These are phyloP conservation scores for Rhagologus leucostigma DNA, from an alignment of 2,113 vertebrate species.

Conservation along the genomic window DNA sequence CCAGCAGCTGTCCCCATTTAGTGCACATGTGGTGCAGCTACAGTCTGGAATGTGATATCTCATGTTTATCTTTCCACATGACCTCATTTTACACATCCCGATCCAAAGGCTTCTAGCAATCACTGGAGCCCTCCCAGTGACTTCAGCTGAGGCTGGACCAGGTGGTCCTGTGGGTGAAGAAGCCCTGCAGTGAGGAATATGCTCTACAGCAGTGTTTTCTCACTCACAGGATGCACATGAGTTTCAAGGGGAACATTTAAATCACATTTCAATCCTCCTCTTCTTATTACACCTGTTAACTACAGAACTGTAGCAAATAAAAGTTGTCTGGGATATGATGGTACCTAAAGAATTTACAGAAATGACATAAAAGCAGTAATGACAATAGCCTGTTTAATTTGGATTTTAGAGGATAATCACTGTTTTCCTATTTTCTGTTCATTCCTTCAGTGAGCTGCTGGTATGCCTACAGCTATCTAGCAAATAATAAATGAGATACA, in stretches of 20 bases:
- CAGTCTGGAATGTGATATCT: rapidly evolving
- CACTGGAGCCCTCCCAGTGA: background rate
- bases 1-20: background rate
- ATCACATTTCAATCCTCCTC: background rate
- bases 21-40: background rate
- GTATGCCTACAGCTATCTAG: constrained; percentile 52
- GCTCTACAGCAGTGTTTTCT: background rate
- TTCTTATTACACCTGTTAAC: constrained; percentile 17
- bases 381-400: constrained; percentile 61
- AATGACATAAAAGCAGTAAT: constrained; percentile 9
- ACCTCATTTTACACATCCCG: background rate
- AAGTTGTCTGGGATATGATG: background rate
- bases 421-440: constrained; percentile 33
- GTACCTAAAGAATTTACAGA: constrained; percentile 24
- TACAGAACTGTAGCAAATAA: background rate
- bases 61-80: background rate
- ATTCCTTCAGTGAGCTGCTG: constrained; percentile 7
- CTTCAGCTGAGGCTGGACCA: background rate
- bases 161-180: background rate
- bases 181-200: background rate
- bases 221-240: background rate
- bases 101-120: background rate
- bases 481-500: constrained; percentile 60
- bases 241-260: background rate
- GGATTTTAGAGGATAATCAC: constrained; percentile 66